phyloP scores from a whole-genome alignment of 2,113 vertebrate genomes.

The Melanerpes aurifrons region DNA sequence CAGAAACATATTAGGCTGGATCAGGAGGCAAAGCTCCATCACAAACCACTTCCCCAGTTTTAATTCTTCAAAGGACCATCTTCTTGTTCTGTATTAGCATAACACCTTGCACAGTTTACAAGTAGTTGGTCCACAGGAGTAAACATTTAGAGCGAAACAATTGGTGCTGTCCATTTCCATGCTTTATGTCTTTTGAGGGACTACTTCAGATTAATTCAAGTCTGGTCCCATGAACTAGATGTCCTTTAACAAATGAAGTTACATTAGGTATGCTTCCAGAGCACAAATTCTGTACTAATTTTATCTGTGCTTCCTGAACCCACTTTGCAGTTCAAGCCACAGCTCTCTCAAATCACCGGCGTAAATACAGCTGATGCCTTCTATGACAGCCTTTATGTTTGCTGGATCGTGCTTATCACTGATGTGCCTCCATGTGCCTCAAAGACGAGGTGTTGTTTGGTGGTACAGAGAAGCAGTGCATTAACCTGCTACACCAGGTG shows the following conservation, averaged over 20 bases:
- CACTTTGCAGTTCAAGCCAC: not conserved
- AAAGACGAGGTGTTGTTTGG: not conserved
- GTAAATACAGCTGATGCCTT: not conserved
- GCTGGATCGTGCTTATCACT: not conserved
- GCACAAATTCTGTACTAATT: not conserved
- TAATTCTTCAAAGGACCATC: slow-evolving; percentile 2
- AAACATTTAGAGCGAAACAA: not conserved
- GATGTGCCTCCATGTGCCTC: not conserved
- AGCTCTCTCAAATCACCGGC: not conserved
- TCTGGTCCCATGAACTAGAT: not conserved
- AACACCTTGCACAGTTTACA: not conserved
- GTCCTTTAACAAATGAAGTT: not conserved
- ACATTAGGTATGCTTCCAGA: not conserved
- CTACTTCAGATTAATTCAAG: not conserved
- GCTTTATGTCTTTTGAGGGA: not conserved
- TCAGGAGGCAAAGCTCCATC: not conserved
- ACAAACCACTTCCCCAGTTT: not conserved
- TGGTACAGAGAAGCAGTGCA: not conserved
- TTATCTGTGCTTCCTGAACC: not conserved
- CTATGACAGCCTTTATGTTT: not conserved
- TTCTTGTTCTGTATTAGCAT: not conserved
- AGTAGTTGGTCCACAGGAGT: not conserved
- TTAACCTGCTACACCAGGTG: not conserved
- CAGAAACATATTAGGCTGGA: not conserved
- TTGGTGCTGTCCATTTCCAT: not conserved